phyloP scores from a whole-genome alignment of 1,140 invertebrate genomes.

The Carcinoscorpius rotundicauda region DNA sequence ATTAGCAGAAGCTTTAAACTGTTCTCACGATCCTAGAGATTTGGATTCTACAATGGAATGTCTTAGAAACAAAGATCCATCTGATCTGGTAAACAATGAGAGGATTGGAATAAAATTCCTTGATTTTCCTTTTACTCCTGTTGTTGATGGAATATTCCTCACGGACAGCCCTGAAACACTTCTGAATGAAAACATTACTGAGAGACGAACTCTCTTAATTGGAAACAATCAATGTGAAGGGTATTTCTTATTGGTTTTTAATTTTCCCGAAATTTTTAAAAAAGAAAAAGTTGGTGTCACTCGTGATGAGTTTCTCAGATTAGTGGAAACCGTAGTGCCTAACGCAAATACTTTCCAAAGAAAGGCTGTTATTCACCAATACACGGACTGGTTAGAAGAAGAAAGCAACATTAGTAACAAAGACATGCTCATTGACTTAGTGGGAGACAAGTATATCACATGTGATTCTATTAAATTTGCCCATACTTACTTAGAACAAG shows the following conservation, averaged over 20 bases:
- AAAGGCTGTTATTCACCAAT: slow-evolving; percentile 67
- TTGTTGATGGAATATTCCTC: slow-evolving; percentile 82
- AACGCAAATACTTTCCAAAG: slow-evolving; percentile 67
- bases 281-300: slow-evolving; percentile 67
- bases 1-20: slow-evolving; percentile 71
- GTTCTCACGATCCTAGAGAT: slow-evolving; percentile 57
- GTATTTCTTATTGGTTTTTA: slow-evolving; percentile 88
- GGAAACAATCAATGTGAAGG: slow-evolving; percentile 90
- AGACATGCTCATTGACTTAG: slow-evolving; percentile 78
- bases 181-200: slow-evolving; percentile 70
- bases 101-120: slow-evolving; percentile 50
- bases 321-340: slow-evolving; percentile 65
- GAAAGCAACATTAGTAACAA: slow-evolving; percentile 70
- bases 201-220: slow-evolving; percentile 85
- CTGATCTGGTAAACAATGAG: slow-evolving; percentile 64
- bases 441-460: slow-evolving; percentile 94
- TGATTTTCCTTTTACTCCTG: slow-evolving; percentile 81
- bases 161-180: slow-evolving; percentile 68
- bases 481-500: slow-evolving; percentile 68
- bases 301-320: slow-evolving; percentile 57
- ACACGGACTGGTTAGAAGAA: slow-evolving; percentile 80
- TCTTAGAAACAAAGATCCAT: slow-evolving; percentile 53
- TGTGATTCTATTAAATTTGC: slow-evolving; percentile 86
- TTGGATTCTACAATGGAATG: slow-evolving; percentile 63
- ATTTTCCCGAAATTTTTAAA: slow-evolving; percentile 64